Conservation (phyloP, 2,113 vertebrate species). For the Vulpes vulpes region DNA sequence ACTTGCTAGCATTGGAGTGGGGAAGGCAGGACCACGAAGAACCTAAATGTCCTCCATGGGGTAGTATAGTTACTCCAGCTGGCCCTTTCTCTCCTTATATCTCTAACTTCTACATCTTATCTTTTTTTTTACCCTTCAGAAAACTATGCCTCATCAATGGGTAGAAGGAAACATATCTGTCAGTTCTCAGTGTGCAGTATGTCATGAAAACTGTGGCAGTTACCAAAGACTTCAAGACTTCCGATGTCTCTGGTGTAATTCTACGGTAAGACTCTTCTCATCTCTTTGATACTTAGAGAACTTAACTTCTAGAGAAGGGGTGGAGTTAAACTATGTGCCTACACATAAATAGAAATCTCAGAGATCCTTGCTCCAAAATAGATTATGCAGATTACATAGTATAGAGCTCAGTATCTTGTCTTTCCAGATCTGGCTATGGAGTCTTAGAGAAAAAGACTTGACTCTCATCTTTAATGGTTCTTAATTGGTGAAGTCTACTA, state of each 20-base stretch:
- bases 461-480: slow-evolving; percentile 16
- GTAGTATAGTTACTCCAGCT: slow-evolving; percentile 10
- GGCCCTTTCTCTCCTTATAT: slow-evolving; percentile 15
- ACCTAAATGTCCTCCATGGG: not conserved
- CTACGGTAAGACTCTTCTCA: slow-evolving; percentile 68
- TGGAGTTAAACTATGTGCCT: not conserved
- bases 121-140: slow-evolving; percentile 47
- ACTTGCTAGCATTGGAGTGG: not conserved
- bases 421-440: slow-evolving; percentile 6
- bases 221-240: slow-evolving; percentile 76
- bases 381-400: slow-evolving; percentile 6
- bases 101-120: slow-evolving; percentile 16
- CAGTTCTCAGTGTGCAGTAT: slow-evolving; percentile 75
- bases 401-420: not conserved
- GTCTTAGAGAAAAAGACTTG: slow-evolving; percentile 21
- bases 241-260: slow-evolving; percentile 77
- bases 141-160: slow-evolving; percentile 80
- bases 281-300: slow-evolving; percentile 44
- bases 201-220: slow-evolving; percentile 74
- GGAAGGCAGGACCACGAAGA: not conserved
- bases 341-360: slow-evolving; percentile 52
- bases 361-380: slow-evolving; percentile 27
- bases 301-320: not conserved
- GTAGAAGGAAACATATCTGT: slow-evolving; percentile 80
- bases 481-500: slow-evolving; percentile 11